These are phyloP conservation scores for Pao palembangensis DNA, from an alignment of 2,113 vertebrate genomes.

Conservation along the genomic window DNA sequence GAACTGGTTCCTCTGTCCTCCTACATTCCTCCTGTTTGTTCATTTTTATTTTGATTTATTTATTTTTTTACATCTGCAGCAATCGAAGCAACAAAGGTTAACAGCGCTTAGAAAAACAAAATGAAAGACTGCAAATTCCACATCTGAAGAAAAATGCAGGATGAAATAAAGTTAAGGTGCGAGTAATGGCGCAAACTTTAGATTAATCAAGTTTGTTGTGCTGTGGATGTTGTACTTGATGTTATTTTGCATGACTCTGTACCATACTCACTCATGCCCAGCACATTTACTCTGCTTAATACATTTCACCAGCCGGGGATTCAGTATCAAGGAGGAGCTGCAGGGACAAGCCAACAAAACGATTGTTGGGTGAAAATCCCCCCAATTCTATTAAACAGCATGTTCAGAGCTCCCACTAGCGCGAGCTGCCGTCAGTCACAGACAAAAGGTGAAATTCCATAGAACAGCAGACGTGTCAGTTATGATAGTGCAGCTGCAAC, in stretches of 20 bases:
- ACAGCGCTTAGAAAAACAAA: background rate
- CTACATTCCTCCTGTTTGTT: background rate
- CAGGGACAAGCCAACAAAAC: constrained; percentile 43
- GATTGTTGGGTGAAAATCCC: constrained; percentile 52
- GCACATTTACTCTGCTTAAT: constrained; percentile 48
- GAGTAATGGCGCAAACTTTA: too few species aligned
- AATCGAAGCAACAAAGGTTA: background rate
- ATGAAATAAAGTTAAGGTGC: background rate
- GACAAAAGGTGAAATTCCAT: constrained; percentile 32
- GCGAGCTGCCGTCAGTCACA: constrained; percentile 29
- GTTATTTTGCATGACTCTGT: constrained; percentile 30
- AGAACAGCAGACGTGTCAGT: constrained; percentile 16
- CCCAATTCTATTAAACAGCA: constrained; percentile 40
- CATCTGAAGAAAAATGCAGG: background rate
- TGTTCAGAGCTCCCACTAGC: constrained; percentile 22
- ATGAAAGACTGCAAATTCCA: background rate
- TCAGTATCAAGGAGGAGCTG: constrained; percentile 51
- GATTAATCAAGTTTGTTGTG: background rate
- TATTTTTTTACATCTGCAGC: background rate
- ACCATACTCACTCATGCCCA: constrained; percentile 34
- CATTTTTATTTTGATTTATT: too few species aligned
- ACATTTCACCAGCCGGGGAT: constrained; percentile 55
- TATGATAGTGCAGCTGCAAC: constrained; percentile 9
- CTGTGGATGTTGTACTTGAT: constrained; percentile 14
- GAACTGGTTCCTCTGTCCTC: background rate